These are phyloP conservation scores for Timema podura DNA, from an alignment of 2,888 invertebrate species.

Conservation along the genomic window DNA sequence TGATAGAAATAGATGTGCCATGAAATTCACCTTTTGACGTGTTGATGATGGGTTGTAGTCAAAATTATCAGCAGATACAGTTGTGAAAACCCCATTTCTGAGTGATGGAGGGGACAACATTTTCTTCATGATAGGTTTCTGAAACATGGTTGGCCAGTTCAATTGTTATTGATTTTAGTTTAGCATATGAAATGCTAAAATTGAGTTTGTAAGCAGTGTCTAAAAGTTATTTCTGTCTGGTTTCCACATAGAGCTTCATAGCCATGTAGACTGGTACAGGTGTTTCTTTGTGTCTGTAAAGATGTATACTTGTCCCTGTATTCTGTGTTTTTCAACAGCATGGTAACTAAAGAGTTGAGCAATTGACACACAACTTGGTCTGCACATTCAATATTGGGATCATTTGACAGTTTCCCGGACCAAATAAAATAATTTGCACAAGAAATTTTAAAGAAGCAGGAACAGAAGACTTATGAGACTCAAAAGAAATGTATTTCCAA, in stretches of 20 bases:
- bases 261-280: slow-evolving; percentile 6
- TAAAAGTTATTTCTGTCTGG: background rate
- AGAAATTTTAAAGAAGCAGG: background rate
- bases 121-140: background rate
- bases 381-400: background rate
- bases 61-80: slow-evolving; percentile 1
- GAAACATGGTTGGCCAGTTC: background rate
- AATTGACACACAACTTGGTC: background rate
- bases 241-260: slow-evolving; percentile 10
- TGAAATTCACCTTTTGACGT: slow-evolving; percentile 10
- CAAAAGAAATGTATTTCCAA: background rate
- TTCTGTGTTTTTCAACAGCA: background rate
- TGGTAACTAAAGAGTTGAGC: slow-evolving; percentile 2
- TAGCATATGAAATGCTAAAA: background rate
- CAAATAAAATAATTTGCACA: background rate
- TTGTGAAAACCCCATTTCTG: background rate
- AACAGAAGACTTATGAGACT: background rate
- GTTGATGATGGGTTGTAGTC: background rate
- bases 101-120: background rate
- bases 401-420: background rate
- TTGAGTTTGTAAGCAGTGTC: slow-evolving; percentile 2
- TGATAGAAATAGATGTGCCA: background rate
- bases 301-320: background rate
- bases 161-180: background rate
- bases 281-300: background rate